A percentile compares a stretch with the other conserved stretches of the same genome.
Conservation (phyloP, 2,797 vertebrate species). For the Heliangelus exortis region DNA sequence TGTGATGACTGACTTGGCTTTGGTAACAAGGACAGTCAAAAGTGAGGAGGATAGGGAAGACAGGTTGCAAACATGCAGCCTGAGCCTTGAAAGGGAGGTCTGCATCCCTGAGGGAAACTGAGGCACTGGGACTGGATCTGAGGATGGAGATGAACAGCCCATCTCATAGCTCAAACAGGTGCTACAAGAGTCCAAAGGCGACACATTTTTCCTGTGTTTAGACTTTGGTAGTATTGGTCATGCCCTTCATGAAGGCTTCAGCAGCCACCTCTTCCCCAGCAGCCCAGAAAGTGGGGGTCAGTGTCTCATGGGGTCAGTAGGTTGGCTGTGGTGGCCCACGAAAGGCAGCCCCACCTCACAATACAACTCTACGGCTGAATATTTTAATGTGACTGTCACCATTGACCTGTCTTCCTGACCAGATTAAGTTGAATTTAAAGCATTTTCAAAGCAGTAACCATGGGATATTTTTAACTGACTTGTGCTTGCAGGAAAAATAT, state of each 20-base stretch:
- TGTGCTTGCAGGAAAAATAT: background rate
- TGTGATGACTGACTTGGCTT: background rate
- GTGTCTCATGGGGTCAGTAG: fast-evolving
- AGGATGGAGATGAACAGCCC: background rate
- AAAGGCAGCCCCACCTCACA: background rate
- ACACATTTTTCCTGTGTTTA: background rate
- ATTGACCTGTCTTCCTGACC: background rate
- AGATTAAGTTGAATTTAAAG: background rate
- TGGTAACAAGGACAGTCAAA: background rate
- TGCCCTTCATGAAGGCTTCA: background rate
- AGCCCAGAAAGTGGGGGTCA: background rate
- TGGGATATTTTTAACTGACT: slow-evolving; percentile 25
- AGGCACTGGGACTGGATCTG: background rate
- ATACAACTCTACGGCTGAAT: background rate
- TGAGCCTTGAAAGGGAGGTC: background rate
- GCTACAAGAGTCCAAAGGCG: background rate
- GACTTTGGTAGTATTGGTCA: background rate
- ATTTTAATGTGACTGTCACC: background rate
- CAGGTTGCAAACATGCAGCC: background rate
- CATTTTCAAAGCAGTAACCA: slow-evolving; percentile 34
- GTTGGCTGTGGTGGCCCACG: background rate
- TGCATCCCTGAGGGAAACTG: background rate
- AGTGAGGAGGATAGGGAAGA: background rate
- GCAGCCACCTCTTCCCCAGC: background rate
- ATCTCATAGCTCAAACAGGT: fast-evolving